phyloP scores from a whole-genome alignment of 2,888 invertebrate species.

The Suillia variegata region DNA sequence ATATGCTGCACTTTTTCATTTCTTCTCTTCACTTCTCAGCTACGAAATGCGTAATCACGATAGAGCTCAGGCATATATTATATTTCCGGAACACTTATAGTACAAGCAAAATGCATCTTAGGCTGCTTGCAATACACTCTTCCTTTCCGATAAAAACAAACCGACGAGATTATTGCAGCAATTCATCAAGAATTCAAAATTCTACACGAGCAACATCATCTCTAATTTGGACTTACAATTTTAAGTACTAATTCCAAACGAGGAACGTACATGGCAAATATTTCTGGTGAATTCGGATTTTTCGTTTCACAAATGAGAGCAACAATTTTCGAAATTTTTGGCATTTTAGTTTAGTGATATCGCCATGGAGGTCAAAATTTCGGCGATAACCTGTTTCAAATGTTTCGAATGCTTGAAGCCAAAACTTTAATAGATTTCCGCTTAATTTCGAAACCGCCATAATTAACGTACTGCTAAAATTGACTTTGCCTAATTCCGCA shows the following conservation, averaged over 20 bases:
- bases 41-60: conserved; percentile 20
- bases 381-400: conserved; percentile 3
- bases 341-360: not conserved
- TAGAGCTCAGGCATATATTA: conserved; percentile 29
- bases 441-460: too few species aligned
- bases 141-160: conserved; percentile 31
- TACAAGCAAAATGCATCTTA: not conserved
- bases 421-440: conserved; percentile 16
- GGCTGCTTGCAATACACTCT: conserved; percentile 24
- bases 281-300: too few species aligned
- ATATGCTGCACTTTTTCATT: conserved; percentile 11
- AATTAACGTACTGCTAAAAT: too few species aligned
- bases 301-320: too few species aligned
- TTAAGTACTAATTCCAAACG: too few species aligned
- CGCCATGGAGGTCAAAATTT: not conserved
- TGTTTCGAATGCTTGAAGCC: conserved; percentile 1
- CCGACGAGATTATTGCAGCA: not conserved
- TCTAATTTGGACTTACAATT: not conserved
- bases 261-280: too few species aligned
- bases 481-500: not conserved
- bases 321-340: too few species aligned
- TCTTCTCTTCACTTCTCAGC: not conserved
- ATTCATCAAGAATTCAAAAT: not conserved
- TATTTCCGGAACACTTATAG: conserved; percentile 39
- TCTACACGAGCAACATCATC: not conserved